Base-by-base conservation (phyloP, 2,113 vertebrate genomes). In the Cyphomyrus discorhynchus region DNA sequence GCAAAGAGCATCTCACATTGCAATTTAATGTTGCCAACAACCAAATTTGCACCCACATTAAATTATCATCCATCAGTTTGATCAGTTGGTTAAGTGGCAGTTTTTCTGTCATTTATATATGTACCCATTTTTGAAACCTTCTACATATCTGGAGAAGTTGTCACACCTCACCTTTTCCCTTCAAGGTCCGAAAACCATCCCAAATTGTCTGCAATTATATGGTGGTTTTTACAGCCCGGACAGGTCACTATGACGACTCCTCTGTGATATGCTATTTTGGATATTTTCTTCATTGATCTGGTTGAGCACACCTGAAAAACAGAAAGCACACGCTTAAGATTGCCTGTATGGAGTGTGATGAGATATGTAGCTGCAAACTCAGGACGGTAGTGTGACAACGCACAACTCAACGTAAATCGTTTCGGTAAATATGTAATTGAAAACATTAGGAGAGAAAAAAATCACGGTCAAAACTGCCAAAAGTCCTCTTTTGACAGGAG, bases 181-280 rank as follows among this genome's bases (percentile, higher is more conserved):
- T 96, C 89, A 92, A 99, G 94, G 88, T 99, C 98, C 0, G 98
- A 98, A 91, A 99, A 99, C 98, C 98, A 99, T 39, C 94, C 93
- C 88, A 99, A 95, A 94, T 99, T 99, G 89, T 99, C 98, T 0
- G 98, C 98, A 0, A 99, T 97, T 82, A 99, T 93, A 5, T 99
- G 98, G 86, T 98, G 97, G 24, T 95, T 98, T 50, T 95, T 92
- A 90, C 98, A 99, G 88, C 97, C 97, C 0, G 97, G 94, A 27
- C 98, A 99, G 0, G 93, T 98, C 82, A 98, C 98, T 0, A 99
- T 97, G 90, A 99, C 98, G 17, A 99, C 97, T 0, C 98, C 98
- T 0, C 93, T 95, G 35, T 97, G 96, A 90, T 99, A 99, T 1
- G 97, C 97, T 0, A 88, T 1, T 91, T 97, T 98, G 46, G 98